Base-by-base conservation (phyloP, 2,888 invertebrate species). In the Cataglyphis cursor region DNA sequence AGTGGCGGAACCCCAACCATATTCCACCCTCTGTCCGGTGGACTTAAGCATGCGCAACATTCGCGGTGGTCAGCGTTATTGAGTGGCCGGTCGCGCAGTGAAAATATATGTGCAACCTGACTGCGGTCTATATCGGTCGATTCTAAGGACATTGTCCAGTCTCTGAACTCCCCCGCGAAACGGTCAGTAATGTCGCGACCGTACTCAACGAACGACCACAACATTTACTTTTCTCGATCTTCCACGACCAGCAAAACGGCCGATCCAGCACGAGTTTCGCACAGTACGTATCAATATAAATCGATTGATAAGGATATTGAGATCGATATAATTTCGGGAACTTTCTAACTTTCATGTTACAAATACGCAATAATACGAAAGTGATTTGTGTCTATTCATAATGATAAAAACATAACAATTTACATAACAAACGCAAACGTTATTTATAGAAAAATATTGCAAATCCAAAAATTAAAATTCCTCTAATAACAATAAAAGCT, bases 61-160 rank as follows among this genome's bases (percentile, higher is more conserved):
- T 87, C 89, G 82, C 87, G 88, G 83, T 91, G 94, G 94, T 94
- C 94, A 94, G 91, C 92, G 92, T 91, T 94, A 94, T 94, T 93
- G 94, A 94, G 93, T 94, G 92, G 92, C 87, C 90, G 91, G 87
- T 54, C 38, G 66, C 51, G 54, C 51, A 28, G 83, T 89, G 88
- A 89, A 91, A 93, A 92, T 93, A 92, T 89, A 90, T 85, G 87
- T 85, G 85, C 78, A 59, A 73, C 82, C 59, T 82, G 87, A 82
- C 85, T 85, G 83, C 86, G 87, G 85, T 88, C 88, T 92, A 92
- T 92, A 91, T 90, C 90, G 89, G 89, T 90, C 91, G 84, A 91
- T 90, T 90, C 89, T 90, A 90, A 91, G 92, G 91, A 92, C 93
- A 93, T 90, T 93, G 93, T 93, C 93, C 92, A 93, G 92, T 91